A percentile compares a stretch with the other conserved stretches of the same genome.
Conservation (phyloP, 2,888 invertebrate genomes). For the Mesorhabditis sp. region DNA sequence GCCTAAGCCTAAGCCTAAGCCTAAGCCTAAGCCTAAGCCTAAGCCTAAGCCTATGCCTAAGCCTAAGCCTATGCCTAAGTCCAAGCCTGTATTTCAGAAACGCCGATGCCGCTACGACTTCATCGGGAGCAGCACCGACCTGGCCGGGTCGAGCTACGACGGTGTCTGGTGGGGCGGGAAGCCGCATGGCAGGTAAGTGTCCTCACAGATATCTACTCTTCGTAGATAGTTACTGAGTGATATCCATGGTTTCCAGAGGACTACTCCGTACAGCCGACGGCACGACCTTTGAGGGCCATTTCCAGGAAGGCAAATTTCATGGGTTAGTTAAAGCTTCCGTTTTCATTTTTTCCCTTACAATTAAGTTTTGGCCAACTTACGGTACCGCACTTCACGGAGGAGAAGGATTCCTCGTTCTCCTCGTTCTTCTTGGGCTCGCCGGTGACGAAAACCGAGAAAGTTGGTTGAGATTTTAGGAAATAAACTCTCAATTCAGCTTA, state of each 20-base stretch:
- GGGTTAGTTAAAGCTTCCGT: neutral
- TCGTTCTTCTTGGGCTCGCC: constrained; percentile 16
- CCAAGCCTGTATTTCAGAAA: neutral
- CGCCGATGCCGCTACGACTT: neutral
- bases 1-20: too few relatives aligned
- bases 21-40: too few relatives aligned
- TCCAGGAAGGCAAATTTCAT: neutral
- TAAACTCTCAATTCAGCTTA: neutral
- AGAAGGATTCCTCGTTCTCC: constrained; percentile 61
- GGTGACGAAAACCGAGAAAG: neutral
- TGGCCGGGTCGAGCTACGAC: constrained; percentile 73
- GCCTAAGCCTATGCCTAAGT: neutral
- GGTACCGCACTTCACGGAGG: constrained; percentile 79
- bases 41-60: too few relatives aligned
- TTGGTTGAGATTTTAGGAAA: neutral
- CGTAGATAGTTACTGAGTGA: neutral
- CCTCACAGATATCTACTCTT: constrained; percentile 23
- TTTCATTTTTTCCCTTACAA: constrained; percentile 10
- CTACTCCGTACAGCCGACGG: neutral
- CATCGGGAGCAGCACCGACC: neutral
- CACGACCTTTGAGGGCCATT: neutral
- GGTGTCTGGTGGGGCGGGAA: constrained; percentile 79
- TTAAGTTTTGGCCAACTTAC: constrained; percentile 62
- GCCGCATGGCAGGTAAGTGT: constrained; percentile 70
- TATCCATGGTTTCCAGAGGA: neutral